phyloP scores from a whole-genome alignment of 2,888 invertebrate species.

The Adelognathus sp. region DNA sequence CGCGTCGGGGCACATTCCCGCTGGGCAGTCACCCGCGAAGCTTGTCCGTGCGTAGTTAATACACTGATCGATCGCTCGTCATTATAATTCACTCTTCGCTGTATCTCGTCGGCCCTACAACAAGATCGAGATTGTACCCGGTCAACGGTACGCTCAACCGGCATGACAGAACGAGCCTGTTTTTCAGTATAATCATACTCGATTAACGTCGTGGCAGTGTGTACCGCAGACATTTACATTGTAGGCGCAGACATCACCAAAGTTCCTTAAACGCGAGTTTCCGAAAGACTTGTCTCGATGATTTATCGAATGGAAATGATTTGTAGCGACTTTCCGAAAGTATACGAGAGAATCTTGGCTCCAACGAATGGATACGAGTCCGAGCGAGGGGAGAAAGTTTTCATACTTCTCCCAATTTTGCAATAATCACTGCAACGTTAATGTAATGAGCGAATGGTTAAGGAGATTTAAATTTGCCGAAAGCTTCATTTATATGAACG shows the following conservation, averaged over 20 bases:
- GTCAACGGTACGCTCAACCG: constrained; percentile 4
- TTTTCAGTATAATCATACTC: constrained; percentile 18
- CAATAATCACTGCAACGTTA: no score
- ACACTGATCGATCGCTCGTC: constrained; percentile 71
- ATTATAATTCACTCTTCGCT: constrained; percentile 71
- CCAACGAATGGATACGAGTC: not conserved
- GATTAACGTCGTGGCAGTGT: constrained; percentile 11
- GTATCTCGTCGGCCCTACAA: constrained; percentile 56
- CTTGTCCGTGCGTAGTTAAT: constrained; percentile 69
- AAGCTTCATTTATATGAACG: no score
- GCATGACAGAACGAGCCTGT: constrained; percentile 13
- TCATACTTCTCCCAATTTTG: not conserved
- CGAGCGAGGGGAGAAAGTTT: not conserved
- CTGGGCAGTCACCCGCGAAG: constrained; percentile 72
- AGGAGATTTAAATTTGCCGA: no score
- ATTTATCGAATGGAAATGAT: not conserved
- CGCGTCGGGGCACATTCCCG: constrained; percentile 71
- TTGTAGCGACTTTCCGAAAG: not conserved
- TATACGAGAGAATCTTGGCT: not conserved
- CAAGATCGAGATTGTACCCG: constrained; percentile 23
- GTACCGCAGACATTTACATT: not conserved
- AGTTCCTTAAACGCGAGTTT: constrained; percentile 4
- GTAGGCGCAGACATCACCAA: not conserved
- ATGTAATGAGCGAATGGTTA: no score
- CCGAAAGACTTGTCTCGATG: not conserved